Percentiles rank a stretch among this genome's conserved stretches.
phyloP scores from a whole-genome alignment of 64 coral and sea anemone genomes.

The Catalaphyllia jardinei region DNA sequence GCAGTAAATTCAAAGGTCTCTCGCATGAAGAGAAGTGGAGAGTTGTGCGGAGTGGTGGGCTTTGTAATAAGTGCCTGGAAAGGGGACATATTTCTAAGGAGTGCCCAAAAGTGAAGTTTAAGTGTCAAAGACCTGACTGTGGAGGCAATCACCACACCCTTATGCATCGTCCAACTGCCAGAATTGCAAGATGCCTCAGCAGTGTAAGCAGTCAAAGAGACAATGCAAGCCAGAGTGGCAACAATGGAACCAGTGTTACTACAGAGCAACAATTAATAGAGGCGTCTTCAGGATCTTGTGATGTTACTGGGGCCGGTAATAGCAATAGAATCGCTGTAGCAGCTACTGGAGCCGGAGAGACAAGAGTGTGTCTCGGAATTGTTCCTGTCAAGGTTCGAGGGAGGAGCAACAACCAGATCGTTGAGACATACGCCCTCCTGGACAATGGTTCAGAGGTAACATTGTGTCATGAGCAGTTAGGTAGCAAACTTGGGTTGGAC shows the following conservation, averaged over 20 bases:
- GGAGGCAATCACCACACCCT: slow-evolving; percentile 31
- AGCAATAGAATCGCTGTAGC: neutral
- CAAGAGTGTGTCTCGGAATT: slow-evolving; percentile 12
- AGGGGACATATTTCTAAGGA: slow-evolving; percentile 24
- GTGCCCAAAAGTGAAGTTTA: no score
- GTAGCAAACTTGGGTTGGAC: no score
- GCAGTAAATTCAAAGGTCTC: neutral
- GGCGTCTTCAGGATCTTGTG: neutral
- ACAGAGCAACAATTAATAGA: neutral
- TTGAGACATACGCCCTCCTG: no score
- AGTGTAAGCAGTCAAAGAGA: neutral
- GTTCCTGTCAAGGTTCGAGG: slow-evolving; percentile 28
- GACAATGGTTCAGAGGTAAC: no score
- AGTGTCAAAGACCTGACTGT: slow-evolving; percentile 22
- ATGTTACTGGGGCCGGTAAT: neutral
- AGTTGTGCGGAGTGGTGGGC: neutral
- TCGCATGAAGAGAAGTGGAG: neutral
- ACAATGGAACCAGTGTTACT: neutral
- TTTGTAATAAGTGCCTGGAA: slow-evolving; percentile 26
- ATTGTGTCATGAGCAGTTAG: no score
- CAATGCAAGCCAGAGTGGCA: no score
- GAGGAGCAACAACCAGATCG: neutral
- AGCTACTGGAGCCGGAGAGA: slow-evolving; percentile 15
- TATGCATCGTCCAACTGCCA: neutral
- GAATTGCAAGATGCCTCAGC: neutral